Evolutionary conservation across 2,797 vertebrate genomes (phyloP), one percentile per base, ranked within the genome.

Genomic region (Chaenodraco wilsoni): DNA sequence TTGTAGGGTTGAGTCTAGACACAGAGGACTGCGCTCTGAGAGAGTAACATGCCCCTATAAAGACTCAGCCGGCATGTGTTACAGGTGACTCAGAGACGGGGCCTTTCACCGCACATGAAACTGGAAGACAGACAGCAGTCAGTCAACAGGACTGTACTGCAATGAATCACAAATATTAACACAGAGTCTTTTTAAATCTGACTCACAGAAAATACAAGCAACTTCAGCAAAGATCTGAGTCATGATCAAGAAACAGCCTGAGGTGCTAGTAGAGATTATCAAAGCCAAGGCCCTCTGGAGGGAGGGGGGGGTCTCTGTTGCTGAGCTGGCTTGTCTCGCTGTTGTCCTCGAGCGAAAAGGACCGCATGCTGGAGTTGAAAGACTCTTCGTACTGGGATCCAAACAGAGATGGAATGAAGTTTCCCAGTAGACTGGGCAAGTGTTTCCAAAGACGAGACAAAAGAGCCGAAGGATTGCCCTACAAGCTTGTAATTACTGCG

Each of bases 401-500:
- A 85, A 79, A 90, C 76, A 76, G 54, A 86, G 68, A 68, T 67
- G 77, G 60, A 83, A 85, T 82, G 66, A 87, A 81, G 83, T 88
- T 88, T 84, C 86, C 70, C 81, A 81, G 74, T 78, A 79, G 80
- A 88, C 76, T 81, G 82, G 71, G 84, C 81, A 87, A 91, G 84
- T 90, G 90, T 93, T 91, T 87, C 85, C 83, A 85, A 85, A 87
- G 79, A 64, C 1, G 40, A 58, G 78, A 91, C 89, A 93, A 92
- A 91, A 70, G 80, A 88, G 60, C 64, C 52, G 51, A 88, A 84
- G 84, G 84, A 89, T 84, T 87, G 90, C 79, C 69, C 89, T 82
- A 92, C 90, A 92, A 91, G 89, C 89, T 92, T 90, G 89, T 93
- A 94, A 94, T 93, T 93, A 92, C 92, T 65, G 82, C 57, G 72